Conservation (phyloP, 1,140 invertebrate species). For the Bathynomus jamesi region DNA sequence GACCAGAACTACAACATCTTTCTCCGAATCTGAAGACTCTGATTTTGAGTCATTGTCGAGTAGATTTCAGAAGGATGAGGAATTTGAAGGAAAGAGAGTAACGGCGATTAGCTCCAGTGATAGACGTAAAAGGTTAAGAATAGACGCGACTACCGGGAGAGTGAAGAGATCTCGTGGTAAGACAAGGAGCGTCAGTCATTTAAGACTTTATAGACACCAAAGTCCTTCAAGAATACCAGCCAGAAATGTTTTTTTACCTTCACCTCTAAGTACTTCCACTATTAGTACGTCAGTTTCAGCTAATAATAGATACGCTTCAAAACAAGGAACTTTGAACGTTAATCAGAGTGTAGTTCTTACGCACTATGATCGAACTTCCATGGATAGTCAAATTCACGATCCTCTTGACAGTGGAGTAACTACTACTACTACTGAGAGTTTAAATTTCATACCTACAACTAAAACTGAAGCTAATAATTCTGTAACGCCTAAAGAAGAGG, state of each 20-base stretch:
- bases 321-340: background rate
- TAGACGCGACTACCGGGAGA: slow-evolving; percentile 35
- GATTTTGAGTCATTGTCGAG: slow-evolving; percentile 47
- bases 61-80: slow-evolving; percentile 42
- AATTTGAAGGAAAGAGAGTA: slow-evolving; percentile 29
- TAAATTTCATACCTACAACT: background rate
- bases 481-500: background rate
- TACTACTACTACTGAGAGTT: too few species aligned
- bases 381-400: background rate
- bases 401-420: background rate
- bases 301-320: too few species aligned
- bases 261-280: background rate
- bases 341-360: background rate
- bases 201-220: background rate
- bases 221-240: too few species aligned
- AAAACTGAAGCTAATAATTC: background rate
- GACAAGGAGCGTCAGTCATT: background rate
- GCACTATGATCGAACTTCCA: background rate
- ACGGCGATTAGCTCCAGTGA: slow-evolving; percentile 30
- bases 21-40: slow-evolving; percentile 44
- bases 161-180: background rate
- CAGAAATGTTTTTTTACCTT: background rate
- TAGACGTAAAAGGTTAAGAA: slow-evolving; percentile 31
- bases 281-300: background rate
- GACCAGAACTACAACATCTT: slow-evolving; percentile 14